Conservation (phyloP, 2,888 invertebrate species). For the Thalpophila matura region DNA sequence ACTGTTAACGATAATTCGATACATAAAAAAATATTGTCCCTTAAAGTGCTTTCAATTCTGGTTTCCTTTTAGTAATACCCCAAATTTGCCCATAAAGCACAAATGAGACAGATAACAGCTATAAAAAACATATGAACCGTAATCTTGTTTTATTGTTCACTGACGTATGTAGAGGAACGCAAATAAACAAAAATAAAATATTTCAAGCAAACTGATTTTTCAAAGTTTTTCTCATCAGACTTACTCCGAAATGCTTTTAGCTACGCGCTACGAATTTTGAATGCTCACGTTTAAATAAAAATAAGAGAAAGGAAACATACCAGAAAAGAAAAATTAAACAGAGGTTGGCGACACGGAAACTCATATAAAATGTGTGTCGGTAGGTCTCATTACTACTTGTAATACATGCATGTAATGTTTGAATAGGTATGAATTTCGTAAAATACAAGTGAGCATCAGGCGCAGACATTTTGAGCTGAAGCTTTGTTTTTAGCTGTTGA, state of each 20-base stretch:
- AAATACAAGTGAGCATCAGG: conserved; percentile 51
- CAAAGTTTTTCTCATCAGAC: conserved; percentile 46
- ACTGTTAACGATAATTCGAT: conserved; percentile 25
- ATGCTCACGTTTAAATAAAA: conserved; percentile 54
- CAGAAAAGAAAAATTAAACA: conserved; percentile 46
- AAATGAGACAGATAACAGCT: conserved; percentile 72
- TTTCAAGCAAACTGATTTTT: conserved; percentile 45
- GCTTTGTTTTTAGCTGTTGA: conserved; percentile 65
- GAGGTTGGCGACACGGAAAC: conserved; percentile 44
- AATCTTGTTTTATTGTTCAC: conserved; percentile 70
- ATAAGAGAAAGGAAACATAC: conserved; percentile 46
- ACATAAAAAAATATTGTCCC: conserved; percentile 27
- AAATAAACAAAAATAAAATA: conserved; percentile 46
- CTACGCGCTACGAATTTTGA: conserved; percentile 52
- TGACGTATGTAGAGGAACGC: conserved; percentile 50
- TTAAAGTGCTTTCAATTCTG: conserved; percentile 67
- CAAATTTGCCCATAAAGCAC: conserved; percentile 70
- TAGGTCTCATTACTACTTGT: conserved; percentile 55
- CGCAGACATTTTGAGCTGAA: conserved; percentile 62
- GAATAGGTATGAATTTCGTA: conserved; percentile 61
- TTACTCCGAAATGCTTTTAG: conserved; percentile 61
- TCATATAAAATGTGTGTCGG: conserved; percentile 46
- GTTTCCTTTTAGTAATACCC: conserved; percentile 67
- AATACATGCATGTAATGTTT: conserved; percentile 50
- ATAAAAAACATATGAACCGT: conserved; percentile 74